Evolutionary conservation across 2,797 vertebrate species (phyloP).

Genomic region (Chrysocyon brachyurus): DNA sequence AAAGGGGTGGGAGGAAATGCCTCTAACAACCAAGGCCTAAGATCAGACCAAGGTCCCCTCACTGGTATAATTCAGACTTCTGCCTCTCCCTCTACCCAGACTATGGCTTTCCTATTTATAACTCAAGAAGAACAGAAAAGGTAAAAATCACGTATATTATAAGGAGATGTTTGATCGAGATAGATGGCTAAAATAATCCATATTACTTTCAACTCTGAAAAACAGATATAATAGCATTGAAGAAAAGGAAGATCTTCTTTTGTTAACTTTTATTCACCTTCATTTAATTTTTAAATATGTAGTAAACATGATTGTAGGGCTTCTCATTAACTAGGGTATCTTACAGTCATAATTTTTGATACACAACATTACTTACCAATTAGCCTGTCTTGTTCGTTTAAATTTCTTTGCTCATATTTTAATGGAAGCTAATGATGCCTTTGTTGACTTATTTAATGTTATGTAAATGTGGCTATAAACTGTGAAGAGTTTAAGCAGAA

Average conservation of each 20-base stretch:
- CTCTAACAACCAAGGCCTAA: neutral
- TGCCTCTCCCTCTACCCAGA: too few species aligned
- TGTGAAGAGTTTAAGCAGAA: conserved; percentile 91
- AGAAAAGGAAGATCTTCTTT: conserved; percentile 80
- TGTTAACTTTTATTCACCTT: conserved; percentile 87
- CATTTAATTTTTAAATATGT: conserved; percentile 94
- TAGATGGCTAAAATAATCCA: neutral
- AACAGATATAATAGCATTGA: neutral
- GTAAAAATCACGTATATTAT: neutral
- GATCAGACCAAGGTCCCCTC: neutral
- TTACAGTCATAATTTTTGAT: conserved; percentile 97
- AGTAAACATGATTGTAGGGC: conserved; percentile 95
- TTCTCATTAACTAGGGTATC: conserved; percentile 97
- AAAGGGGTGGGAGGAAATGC: neutral
- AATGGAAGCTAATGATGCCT: conserved; percentile 99
- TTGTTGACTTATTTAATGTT: conserved; percentile 94
- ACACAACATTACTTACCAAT: conserved; percentile 99
- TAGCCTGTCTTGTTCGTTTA: conserved; percentile 97
- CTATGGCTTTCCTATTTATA: neutral
- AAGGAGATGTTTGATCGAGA: neutral
- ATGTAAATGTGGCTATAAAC: conserved; percentile 92
- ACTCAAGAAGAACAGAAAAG: neutral
- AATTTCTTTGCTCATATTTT: conserved; percentile 98
- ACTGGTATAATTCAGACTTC: neutral
- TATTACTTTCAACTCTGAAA: conserved; percentile 39